Conservation (phyloP, 2,113 vertebrate species). For the Pelusios castaneus region DNA sequence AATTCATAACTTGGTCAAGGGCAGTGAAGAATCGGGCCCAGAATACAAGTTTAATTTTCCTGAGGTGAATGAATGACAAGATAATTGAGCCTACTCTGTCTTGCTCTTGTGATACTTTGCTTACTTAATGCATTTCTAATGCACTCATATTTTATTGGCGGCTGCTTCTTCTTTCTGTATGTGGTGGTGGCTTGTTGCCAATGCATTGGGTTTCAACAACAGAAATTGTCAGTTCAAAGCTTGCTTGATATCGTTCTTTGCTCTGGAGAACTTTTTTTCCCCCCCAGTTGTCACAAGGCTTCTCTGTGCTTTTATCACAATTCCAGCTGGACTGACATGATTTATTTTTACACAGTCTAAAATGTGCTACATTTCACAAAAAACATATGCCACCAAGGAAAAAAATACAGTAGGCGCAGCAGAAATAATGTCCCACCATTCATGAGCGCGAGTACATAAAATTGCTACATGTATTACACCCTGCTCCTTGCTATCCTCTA, state of each 20-base stretch:
- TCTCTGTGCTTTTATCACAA: constrained; percentile 40
- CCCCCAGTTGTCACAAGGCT: neutral
- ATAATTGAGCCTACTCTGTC: neutral
- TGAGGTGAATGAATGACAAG: neutral
- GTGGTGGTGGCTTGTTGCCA: neutral
- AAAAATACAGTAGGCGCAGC: neutral
- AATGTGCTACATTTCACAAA: neutral
- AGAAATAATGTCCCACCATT: neutral
- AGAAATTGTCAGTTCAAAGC: neutral
- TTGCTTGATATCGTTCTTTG: constrained; percentile 24
- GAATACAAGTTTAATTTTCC: neutral
- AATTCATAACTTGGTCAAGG: neutral
- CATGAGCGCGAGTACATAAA: neutral
- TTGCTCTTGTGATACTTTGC: neutral
- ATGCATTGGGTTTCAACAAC: constrained; percentile 20
- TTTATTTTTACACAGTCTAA: constrained; percentile 38
- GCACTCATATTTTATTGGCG: neutral
- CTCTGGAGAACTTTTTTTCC: constrained; percentile 6
- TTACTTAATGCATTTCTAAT: neutral
- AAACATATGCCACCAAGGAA: neutral
- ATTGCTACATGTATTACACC: neutral
- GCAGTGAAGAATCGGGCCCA: neutral
- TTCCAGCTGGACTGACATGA: constrained; percentile 23
- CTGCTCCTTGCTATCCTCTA: neutral
- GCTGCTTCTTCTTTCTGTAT: neutral